Base-by-base conservation (phyloP, 2,113 vertebrate species). In the Rhipidura dahli region DNA sequence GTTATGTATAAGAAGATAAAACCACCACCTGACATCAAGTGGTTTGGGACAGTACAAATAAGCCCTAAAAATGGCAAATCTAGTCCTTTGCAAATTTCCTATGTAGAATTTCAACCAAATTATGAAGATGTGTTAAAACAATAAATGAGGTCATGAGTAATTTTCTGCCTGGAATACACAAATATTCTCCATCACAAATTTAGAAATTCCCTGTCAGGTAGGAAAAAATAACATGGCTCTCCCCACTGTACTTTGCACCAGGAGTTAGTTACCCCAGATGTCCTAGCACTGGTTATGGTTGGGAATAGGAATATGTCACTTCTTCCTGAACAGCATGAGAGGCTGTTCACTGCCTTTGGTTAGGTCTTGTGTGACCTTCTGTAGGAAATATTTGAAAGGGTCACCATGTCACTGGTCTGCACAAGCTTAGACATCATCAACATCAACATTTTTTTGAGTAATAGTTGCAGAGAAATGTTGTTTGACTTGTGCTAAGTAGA, bases 231-330 rank as follows among this genome's bases (percentile, higher is more conserved):
- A 20, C 0, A 2, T 35, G 49, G 6, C 10, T 8, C 28, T 45
- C 21, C 31, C 28, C 77, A 15, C n/a, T 77, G 31, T 63, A 12
- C 35, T 37, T 73, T 35, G 33, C 27, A 27, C 6, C 0, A 0
- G 8, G 37, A 89, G 54, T 44, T 70, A 49, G 18, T 59, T 65
- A 15, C 1, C 8, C 11, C 11, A 26, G 24, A 31, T 30, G 8
- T 13, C 6, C n/a, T 20, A 49, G n/a, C 20, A 22, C 7, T 44
- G 28, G 15, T 35, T n/a, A 26, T 0, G 0, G 22, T 10, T 21
- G 20, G 30, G 28, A 31, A 60, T 37, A 26, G 17, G 24, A 42
- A n/a, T 28, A 11, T 5, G 6, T 45, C 1, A 2, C 6, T 21
- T 35, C 18, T 42, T 80, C 23, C 35, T 31, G 50, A 65, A 11